Conservation (phyloP, 2,888 invertebrate genomes). For the Lordiphosa fenestrarum region DNA sequence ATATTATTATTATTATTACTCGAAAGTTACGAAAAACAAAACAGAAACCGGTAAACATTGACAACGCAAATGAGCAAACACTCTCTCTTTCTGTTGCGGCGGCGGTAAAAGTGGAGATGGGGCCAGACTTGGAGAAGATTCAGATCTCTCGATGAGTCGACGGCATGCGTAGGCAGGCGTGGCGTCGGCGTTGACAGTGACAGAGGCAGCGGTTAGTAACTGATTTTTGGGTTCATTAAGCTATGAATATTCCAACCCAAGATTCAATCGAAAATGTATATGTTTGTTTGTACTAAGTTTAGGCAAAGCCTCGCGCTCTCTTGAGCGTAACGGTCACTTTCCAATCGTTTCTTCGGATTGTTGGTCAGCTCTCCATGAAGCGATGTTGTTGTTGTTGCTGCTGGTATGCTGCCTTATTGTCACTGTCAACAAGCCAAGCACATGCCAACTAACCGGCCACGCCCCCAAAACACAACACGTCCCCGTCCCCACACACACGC, state of each 20-base stretch:
- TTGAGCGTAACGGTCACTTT: slow-evolving; percentile 59
- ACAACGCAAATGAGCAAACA: slow-evolving; percentile 73
- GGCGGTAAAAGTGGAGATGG: slow-evolving; percentile 72
- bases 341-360: slow-evolving; percentile 59
- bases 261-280: not conserved
- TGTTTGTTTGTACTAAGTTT: not conserved
- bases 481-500: slow-evolving; percentile 24
- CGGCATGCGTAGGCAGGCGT: slow-evolving; percentile 37
- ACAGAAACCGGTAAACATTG: slow-evolving; percentile 62
- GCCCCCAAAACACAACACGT: slow-evolving; percentile 61
- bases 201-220: slow-evolving; percentile 14
- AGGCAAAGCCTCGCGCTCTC: slow-evolving; percentile 19
- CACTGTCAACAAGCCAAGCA: slow-evolving; percentile 43
- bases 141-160: slow-evolving; percentile 7
- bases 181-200: slow-evolving; percentile 19
- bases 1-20: slow-evolving; percentile 36
- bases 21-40: slow-evolving; percentile 35
- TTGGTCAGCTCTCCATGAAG: slow-evolving; percentile 54
- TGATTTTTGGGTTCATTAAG: not conserved
- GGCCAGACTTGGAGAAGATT: slow-evolving; percentile 22
- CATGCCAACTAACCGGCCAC: slow-evolving; percentile 49
- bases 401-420: slow-evolving; percentile 34
- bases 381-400: slow-evolving; percentile 24
- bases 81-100: slow-evolving; percentile 74
- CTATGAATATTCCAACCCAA: slow-evolving; percentile 5